These are phyloP conservation scores for Pipistrellus kuhlii DNA, from an alignment of 2,797 vertebrate species.

Conservation along the genomic window DNA sequence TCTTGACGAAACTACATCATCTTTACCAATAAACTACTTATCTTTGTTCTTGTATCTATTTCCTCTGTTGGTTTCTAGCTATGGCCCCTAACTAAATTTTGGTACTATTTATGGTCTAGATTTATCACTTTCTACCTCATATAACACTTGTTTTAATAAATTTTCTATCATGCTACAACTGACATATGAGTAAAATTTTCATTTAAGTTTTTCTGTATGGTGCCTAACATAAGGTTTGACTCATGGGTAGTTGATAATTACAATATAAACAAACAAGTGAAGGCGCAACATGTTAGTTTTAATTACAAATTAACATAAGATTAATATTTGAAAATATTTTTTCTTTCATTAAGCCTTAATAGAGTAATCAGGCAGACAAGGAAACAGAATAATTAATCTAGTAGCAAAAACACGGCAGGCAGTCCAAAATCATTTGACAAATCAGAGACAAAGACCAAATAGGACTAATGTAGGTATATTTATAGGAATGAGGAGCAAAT, in stretches of 20 bases:
- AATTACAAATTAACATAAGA: not conserved
- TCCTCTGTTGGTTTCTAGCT: not conserved
- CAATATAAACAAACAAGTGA: slow-evolving; percentile 38
- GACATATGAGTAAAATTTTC: not conserved
- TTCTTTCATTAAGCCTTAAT: slow-evolving; percentile 20
- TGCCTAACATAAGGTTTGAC: not conserved
- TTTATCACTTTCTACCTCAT: not conserved
- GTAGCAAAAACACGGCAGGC: not conserved
- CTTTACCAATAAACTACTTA: not conserved
- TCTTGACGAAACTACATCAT: not conserved
- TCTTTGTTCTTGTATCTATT: not conserved
- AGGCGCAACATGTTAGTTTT: not conserved
- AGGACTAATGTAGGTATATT: not conserved
- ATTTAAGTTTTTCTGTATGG: not conserved
- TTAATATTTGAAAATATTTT: slow-evolving; percentile 24
- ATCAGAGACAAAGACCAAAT: not conserved
- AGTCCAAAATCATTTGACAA: not conserved
- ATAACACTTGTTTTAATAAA: not conserved
- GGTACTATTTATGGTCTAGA: not conserved
- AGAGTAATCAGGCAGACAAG: slow-evolving; percentile 27
- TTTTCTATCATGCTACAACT: not conserved
- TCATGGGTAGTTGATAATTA: not conserved
- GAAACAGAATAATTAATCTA: slow-evolving; percentile 33
- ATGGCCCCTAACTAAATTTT: not conserved
- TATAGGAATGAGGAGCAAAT: not conserved